Conservation (phyloP, 2,797 vertebrate genomes). For the Sebastiscus tertius region DNA sequence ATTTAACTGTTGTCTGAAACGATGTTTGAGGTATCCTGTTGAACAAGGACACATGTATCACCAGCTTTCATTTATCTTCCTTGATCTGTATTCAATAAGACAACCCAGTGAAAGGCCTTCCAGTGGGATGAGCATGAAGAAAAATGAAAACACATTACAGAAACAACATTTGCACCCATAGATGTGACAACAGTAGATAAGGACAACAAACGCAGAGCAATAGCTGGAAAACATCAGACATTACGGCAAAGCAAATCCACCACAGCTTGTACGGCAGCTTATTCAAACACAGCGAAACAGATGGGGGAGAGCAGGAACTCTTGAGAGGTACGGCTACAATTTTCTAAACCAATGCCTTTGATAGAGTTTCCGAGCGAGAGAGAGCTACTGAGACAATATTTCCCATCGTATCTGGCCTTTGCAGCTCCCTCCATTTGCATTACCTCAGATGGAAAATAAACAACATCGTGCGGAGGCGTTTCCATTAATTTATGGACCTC, state of each 20-base stretch:
- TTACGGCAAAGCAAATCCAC: neutral
- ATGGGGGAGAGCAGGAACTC: neutral
- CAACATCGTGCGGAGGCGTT: constrained; percentile 36
- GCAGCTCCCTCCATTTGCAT: constrained; percentile 36
- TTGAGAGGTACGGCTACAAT: neutral
- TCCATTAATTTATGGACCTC: constrained; percentile 50
- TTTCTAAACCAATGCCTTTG: constrained; percentile 4
- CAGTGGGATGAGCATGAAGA: neutral
- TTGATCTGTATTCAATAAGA: constrained; percentile 28
- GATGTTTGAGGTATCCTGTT: neutral
- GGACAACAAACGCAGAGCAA: neutral
- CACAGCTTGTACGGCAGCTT: neutral
- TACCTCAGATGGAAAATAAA: constrained; percentile 42
- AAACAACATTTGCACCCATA: neutral
- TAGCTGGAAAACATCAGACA: neutral
- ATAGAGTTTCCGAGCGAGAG: neutral
- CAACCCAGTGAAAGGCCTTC: neutral
- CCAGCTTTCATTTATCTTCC: neutral
- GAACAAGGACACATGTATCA: neutral
- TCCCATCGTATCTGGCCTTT: constrained; percentile 31
- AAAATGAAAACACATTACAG: neutral
- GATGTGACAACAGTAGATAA: neutral
- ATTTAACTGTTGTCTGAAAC: neutral
- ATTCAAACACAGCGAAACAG: constrained; percentile 1
- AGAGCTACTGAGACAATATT: neutral